Conservation (phyloP, 2,113 vertebrate species). For the Ifrita kowaldi region DNA sequence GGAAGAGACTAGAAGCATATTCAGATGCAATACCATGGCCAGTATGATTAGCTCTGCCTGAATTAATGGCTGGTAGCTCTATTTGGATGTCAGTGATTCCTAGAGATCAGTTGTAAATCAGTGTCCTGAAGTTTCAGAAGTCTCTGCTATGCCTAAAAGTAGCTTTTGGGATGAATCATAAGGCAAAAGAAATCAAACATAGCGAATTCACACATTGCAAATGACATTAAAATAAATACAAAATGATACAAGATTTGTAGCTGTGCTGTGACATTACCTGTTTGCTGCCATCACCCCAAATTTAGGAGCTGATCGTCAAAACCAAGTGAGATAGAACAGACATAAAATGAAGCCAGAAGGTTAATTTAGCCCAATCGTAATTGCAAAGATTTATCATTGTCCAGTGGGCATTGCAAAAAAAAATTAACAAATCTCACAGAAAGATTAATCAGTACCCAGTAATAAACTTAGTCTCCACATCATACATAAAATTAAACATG, state of each 20-base stretch:
- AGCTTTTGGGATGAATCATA: background rate
- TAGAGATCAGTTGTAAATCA: background rate
- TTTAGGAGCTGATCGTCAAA: conserved; percentile 3
- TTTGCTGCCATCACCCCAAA: background rate
- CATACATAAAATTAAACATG: conserved; percentile 51
- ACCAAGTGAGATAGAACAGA: background rate
- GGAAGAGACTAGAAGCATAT: background rate
- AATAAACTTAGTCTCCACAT: conserved; percentile 28
- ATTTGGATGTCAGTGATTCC: background rate
- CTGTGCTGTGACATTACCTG: background rate
- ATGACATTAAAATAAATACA: background rate
- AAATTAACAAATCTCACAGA: background rate
- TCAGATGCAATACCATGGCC: background rate
- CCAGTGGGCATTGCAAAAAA: conserved; percentile 25
- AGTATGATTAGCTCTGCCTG: background rate
- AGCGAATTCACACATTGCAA: background rate
- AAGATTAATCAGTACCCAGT: background rate
- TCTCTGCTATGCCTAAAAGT: background rate
- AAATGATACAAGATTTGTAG: background rate
- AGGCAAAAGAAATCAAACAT: background rate
- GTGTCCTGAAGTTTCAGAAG: background rate
- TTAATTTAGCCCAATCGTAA: conserved; percentile 33
- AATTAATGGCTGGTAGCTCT: background rate
- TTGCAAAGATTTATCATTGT: conserved; percentile 39
- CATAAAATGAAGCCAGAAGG: background rate